Evolutionary conservation across 1,140 invertebrate species (phyloP).

Genomic region (Sycophila sp.): DNA sequence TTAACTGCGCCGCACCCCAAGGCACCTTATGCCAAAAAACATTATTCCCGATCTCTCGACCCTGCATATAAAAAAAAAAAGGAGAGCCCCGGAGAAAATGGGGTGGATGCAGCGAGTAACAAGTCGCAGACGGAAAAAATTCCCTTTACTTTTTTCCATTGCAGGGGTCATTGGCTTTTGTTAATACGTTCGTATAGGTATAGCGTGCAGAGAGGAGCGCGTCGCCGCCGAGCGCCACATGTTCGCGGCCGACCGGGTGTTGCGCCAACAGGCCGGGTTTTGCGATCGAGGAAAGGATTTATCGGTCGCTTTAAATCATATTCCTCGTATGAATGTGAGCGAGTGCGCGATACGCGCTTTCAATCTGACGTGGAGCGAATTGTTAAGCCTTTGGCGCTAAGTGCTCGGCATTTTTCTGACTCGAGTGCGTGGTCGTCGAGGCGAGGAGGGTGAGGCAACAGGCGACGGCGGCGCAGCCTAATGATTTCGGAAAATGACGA

Average conservation of each 20-base stretch:
- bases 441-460: background rate
- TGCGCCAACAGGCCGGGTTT: background rate
- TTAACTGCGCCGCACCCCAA: background rate
- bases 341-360: background rate
- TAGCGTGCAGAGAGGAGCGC: too few species aligned
- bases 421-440: background rate
- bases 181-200: too few species aligned
- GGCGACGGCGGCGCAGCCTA: background rate
- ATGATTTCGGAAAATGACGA: constrained; percentile 1
- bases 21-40: background rate
- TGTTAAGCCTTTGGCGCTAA: background rate
- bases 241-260: background rate
- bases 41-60: constrained; percentile 3
- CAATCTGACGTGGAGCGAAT: too few species aligned
- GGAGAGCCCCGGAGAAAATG: background rate
- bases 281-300: constrained; percentile 10
- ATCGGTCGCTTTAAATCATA: constrained; percentile 10
- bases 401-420: background rate
- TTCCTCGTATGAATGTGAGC: constrained; percentile 15
- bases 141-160: too few species aligned
- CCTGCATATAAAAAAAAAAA: background rate
- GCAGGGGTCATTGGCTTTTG: too few species aligned
- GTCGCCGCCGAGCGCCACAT: background rate
- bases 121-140: too few species aligned
- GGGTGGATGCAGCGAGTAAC: background rate